Conservation (phyloP, 2,113 vertebrate species). For the Rattus norvegicus region GRCr8 NC_086030.1:51754001-51754500, state of each 20-base stretch:
- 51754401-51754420: background rate
- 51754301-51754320: background rate
- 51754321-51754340: background rate
- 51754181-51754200: background rate
- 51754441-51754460: background rate
- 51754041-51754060: too few species aligned
- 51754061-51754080: background rate
- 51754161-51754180: background rate
- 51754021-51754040: background rate
- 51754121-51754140: too few species aligned
- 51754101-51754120: background rate
- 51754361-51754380: background rate
- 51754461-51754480: background rate
- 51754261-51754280: background rate
- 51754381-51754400: background rate
- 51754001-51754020: background rate
- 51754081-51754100: background rate
- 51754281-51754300: background rate
- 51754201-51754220: background rate
- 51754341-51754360: background rate
- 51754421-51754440: background rate
- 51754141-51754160: background rate
- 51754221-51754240: background rate
- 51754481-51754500: background rate
- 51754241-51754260: background rate